These are phyloP conservation scores for Asteroscopus sphinx DNA, from an alignment of 2,888 invertebrate genomes.

Conservation along the genomic window DNA sequence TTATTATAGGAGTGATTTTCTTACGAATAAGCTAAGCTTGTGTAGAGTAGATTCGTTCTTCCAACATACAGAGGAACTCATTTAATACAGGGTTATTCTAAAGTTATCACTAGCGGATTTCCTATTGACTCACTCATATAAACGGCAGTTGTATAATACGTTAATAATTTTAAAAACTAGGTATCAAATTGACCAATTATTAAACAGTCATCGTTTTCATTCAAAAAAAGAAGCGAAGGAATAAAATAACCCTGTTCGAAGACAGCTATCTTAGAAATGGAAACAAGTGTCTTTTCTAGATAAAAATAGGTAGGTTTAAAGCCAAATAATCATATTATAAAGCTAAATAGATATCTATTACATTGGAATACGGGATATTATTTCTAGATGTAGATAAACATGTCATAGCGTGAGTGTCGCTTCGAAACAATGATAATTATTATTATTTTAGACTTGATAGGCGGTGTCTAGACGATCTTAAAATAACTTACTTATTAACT, in stretches of 20 bases:
- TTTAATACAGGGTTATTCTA: constrained; percentile 17
- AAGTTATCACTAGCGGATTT: constrained; percentile 35
- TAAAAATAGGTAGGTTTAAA: constrained; percentile 24
- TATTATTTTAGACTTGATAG: constrained; percentile 30
- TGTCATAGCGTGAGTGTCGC: constrained; percentile 1
- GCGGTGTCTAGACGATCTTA: constrained; percentile 37
- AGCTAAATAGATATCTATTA: constrained; percentile 30
- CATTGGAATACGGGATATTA: constrained; percentile 26
- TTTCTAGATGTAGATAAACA: constrained; percentile 6
- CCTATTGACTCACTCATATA: constrained; percentile 26
- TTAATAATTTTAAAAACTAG: too few relatives aligned
- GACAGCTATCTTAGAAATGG: constrained; percentile 41
- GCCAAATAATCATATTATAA: constrained; percentile 53
- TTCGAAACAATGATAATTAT: constrained; percentile 1
- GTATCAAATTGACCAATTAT: too few relatives aligned
- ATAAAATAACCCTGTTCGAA: constrained; percentile 10
- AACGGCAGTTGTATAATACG: too few relatives aligned
- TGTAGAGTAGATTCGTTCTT: not conserved
- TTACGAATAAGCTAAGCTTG: not conserved
- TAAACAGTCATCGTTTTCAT: too few relatives aligned
- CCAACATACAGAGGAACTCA: constrained; percentile 1
- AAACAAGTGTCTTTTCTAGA: constrained; percentile 41
- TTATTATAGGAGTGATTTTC: not conserved
- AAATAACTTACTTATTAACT: constrained; percentile 21
- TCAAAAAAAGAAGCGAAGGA: not conserved